Evolutionary conservation across 2,888 invertebrate species (phyloP), one percentile per base, ranked within the genome.

Genomic region (Ecdyonurus torrentis): DNA sequence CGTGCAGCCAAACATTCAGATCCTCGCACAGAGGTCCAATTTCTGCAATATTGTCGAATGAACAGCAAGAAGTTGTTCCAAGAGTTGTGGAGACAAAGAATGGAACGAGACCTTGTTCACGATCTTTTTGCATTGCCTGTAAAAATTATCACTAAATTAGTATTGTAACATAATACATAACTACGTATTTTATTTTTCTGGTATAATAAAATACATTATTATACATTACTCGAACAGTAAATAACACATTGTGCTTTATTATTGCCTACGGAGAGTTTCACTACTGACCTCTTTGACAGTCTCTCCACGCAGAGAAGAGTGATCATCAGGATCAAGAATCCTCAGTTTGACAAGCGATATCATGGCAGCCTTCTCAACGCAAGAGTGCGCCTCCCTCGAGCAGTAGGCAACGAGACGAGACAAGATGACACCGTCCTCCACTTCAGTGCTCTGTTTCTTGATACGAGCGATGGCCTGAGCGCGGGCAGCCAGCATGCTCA

Each of bases 31-130:
- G 80, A 20, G 86, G 85, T 1, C 91, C 86, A 63, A 93, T 82
- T 75, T 90, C 90, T 0, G 79, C 76, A 10, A 93, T 76, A 68
- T 87, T 86, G 73, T 93, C 92, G 72, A 91, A 91, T 0, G 91
- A 86, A 71, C 89, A 89, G 64, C 86, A 85, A 0, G 87, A 85
- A 0, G 92, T 92, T 1, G 91, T 89, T 0, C 93, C 92, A 10
- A 92, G 76, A 0, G 90, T 91, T 1, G 87, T 83, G 1, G 85
- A 86, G 22, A 91, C 89, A 72, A 87, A 91, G 73, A 91, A 91
- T 1, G 92, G 92, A 23, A 87, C 82, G 59, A 91, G 73, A 0
- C 91, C 91, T 37, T 82, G 80, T 18, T 81, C 81, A 63, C 83
- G 77, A 72, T 92, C 92, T 69, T 87, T 85, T 72, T 83, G 77